Base-by-base conservation (phyloP, 2,888 invertebrate genomes). In the Heteromurus nitidus region DNA sequence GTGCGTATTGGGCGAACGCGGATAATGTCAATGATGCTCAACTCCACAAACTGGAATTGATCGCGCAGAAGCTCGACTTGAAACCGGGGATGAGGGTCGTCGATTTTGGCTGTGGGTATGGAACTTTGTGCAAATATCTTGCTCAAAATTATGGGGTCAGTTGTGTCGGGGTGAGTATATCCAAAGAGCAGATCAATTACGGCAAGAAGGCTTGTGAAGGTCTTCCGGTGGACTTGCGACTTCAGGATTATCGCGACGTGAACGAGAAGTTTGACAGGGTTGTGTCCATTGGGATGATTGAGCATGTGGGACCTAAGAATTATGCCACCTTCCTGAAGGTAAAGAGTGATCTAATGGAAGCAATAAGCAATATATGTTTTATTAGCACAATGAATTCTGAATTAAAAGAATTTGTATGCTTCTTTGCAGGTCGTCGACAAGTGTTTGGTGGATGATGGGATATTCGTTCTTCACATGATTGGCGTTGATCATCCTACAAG, bases 201-300 rank as follows among this genome's bases (percentile, higher is more conserved):
- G 58, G 22, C 1, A 79, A 44, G 26, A 42, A 28, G 18, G 28
- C 42, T 3, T 47, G 36, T 47, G 20, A 75, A 28, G 73, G 62
- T 0, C 62, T 73, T n/a, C 60, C 60, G 2, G 62, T 62, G 9
- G 62, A 73, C 1, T 79, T 84, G 28, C 64, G 84, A 20, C 44
- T 82, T 7, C 22, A 55, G 24, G 85, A 85, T 44, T 85, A 85
- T 36, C 60, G 85, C 3, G 84, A 83, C 22, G 26, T 84, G 30
- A 44, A 82, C 31, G 84, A 82, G 42, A 81, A 79, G 65, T 85
- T 84, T 74, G 85, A 85, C 30, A 75, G 85, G 18, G 81, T 85
- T 36, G 77, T 79, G 5, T 73, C 69, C 28, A 64, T 82, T 9
- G 77, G 82, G 16, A 82, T 77, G 82, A 74, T 81, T 69, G 83